These are phyloP conservation scores for Gopherus evgoodei DNA, from an alignment of 2,113 vertebrate genomes.

Conservation along the genomic window DNA sequence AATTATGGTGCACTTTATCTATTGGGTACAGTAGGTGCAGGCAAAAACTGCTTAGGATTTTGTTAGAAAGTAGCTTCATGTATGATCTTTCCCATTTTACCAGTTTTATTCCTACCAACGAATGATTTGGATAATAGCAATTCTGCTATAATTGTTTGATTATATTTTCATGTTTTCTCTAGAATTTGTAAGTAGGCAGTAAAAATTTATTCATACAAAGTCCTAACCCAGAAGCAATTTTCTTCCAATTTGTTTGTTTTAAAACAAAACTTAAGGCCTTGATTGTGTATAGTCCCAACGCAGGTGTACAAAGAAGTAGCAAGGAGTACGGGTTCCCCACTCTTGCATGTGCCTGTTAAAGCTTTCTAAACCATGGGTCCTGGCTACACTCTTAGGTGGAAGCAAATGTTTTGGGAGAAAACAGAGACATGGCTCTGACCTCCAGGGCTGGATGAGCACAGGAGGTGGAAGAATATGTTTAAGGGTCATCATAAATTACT, in stretches of 20 bases:
- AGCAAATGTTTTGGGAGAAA: background rate
- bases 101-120: background rate
- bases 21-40: accelerated
- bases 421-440: accelerated
- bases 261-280: background rate
- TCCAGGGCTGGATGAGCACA: background rate
- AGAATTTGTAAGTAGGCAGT: background rate
- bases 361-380: background rate
- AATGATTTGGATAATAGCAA: background rate
- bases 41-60: background rate
- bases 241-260: background rate
- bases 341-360: background rate
- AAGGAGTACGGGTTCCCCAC: background rate
- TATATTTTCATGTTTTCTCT: background rate
- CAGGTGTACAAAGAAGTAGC: background rate
- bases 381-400: accelerated
- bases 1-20: constrained; percentile 15
- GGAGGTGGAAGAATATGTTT: accelerated
- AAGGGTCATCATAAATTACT: too few relatives aligned
- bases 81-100: background rate
- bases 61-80: background rate
- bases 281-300: background rate
- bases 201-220: background rate
- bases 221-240: background rate
- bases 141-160: background rate